A percentile compares a stretch with the other conserved stretches of the same genome.
phyloP scores from a whole-genome alignment of 2,888 invertebrate species.

The Pterobdella sp. region DNA sequence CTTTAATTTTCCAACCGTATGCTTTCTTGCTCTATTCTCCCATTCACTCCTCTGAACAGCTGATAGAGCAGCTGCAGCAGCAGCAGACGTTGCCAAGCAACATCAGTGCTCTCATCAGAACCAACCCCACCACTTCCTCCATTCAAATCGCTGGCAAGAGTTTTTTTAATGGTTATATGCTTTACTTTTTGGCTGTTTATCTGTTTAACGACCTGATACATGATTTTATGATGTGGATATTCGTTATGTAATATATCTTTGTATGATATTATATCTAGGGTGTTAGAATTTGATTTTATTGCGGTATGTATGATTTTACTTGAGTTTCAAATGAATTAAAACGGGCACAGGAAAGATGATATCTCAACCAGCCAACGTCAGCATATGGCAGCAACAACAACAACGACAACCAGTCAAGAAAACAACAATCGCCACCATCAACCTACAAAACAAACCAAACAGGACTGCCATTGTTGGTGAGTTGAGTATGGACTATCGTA shows the following conservation, averaged over 20 bases:
- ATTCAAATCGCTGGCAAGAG: not conserved
- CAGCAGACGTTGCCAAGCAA: not conserved
- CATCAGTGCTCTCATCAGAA: not conserved
- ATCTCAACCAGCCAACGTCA: not conserved
- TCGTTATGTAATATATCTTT: too few relatives aligned
- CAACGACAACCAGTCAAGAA: not conserved
- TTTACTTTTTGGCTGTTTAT: not conserved
- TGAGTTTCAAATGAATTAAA: too few relatives aligned
- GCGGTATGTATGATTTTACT: too few relatives aligned
- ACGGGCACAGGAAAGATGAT: not conserved
- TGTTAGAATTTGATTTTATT: too few relatives aligned
- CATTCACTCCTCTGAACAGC: not conserved
- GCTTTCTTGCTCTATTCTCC: too few relatives aligned
- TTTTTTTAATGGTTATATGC: not conserved
- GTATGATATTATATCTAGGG: too few relatives aligned
- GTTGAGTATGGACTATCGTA: not conserved
- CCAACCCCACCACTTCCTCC: not conserved
- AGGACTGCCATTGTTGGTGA: not conserved
- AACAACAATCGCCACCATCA: not conserved
- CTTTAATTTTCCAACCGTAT: too few relatives aligned
- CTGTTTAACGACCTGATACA: too few relatives aligned
- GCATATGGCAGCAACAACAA: not conserved
- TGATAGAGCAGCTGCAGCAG: not conserved
- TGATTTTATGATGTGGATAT: too few relatives aligned
- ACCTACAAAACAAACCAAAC: not conserved